A percentile compares a stretch with the other conserved stretches of the same genome.
Evolutionary conservation across 2,888 invertebrate genomes (phyloP).

Genomic region (Tromatobia lineatoria): DNA sequence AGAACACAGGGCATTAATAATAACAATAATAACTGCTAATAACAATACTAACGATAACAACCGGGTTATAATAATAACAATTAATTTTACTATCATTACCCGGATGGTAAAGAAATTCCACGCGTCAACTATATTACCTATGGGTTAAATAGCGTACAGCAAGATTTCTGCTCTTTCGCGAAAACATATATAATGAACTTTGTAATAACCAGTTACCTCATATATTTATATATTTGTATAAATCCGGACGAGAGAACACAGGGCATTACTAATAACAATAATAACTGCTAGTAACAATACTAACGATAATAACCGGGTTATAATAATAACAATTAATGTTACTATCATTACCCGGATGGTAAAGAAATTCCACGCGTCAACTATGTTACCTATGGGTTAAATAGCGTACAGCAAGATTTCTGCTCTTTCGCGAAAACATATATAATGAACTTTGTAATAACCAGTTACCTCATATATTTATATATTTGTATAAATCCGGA

Average conservation of each 20-base stretch:
- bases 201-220: neutral
- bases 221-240: slow-evolving; percentile 38
- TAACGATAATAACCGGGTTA: too few species aligned
- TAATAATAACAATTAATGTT: neutral
- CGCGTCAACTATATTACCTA: neutral
- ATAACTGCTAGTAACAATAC: too few species aligned
- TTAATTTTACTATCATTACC: neutral
- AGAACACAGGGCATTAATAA: slow-evolving; percentile 42
- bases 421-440: neutral
- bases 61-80: too few species aligned
- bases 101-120: too few species aligned
- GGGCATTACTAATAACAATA: too few species aligned
- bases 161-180: neutral
- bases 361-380: neutral
- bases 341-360: neutral
- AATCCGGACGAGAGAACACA: slow-evolving; percentile 43
- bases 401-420: neutral
- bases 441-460: slow-evolving; percentile 21
- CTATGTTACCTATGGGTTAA: neutral
- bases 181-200: slow-evolving; percentile 21
- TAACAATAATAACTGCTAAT: too few species aligned
- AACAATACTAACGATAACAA: too few species aligned
- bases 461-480: slow-evolving; percentile 2
- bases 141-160: neutral
- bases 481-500: slow-evolving; percentile 45